These are phyloP conservation scores for Chlamydotis undulata DNA, from an alignment of 2,113 vertebrate species.

Conservation along the genomic window DNA sequence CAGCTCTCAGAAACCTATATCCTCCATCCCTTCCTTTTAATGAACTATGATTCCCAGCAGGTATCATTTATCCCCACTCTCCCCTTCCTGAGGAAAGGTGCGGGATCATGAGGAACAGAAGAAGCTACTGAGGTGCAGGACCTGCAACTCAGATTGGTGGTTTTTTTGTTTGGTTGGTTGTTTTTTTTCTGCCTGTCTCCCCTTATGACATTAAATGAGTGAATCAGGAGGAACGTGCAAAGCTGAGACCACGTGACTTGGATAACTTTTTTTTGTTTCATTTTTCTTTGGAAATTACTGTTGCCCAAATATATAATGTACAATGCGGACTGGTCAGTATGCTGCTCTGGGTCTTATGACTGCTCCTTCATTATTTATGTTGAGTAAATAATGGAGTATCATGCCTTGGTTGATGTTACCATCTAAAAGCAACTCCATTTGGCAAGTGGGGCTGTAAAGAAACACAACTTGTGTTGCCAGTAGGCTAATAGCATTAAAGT, in stretches of 20 bases:
- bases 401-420: not conserved
- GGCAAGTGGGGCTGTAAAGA: not conserved
- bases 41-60: not conserved
- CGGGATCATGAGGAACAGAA: not conserved
- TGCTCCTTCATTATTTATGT: not conserved
- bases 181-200: not conserved
- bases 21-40: not conserved
- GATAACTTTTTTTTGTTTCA: not conserved
- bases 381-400: not conserved
- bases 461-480: not conserved
- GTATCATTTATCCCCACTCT: not conserved
- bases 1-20: not conserved
- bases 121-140: not conserved
- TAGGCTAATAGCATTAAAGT: not conserved
- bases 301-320: not conserved
- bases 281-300: not conserved
- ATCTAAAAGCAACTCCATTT: not conserved
- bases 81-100: not conserved
- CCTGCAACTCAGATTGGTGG: not conserved
- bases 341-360: not conserved
- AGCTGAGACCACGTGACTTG: not conserved
- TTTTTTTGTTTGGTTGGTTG: not conserved
- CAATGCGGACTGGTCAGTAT: not conserved
- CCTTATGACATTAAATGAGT: not conserved
- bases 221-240: not conserved